Percentiles rank a stretch among this genome's conserved stretches.
Conservation (phyloP, 2,113 vertebrate species). For the Varanus komodoensis region DNA sequence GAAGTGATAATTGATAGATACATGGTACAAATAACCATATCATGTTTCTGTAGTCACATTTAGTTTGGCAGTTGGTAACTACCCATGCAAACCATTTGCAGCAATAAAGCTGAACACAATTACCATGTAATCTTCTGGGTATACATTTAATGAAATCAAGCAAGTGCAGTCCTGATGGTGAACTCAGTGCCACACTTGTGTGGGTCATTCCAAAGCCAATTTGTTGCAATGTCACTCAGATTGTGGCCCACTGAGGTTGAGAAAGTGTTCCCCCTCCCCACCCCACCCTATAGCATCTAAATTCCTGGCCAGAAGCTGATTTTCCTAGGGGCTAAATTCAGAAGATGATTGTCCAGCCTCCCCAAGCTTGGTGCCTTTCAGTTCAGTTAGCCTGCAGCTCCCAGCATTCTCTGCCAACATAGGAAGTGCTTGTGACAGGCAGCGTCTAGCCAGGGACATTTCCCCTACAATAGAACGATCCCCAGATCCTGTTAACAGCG, state of each 20-base stretch:
- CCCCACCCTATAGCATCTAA: background rate
- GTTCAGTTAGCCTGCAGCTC: too few species aligned
- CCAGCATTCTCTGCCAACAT: too few species aligned
- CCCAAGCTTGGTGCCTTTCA: too few species aligned
- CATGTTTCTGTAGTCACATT: slow-evolving; percentile 37
- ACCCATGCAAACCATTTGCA: slow-evolving; percentile 49
- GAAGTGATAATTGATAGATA: slow-evolving; percentile 34
- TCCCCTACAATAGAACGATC: too few species aligned
- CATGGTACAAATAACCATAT: slow-evolving; percentile 50
- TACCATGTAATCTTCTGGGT: slow-evolving; percentile 50
- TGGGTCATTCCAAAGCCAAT: background rate
- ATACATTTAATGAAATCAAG: slow-evolving; percentile 55
- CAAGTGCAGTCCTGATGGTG: slow-evolving; percentile 36
- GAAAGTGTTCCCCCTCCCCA: background rate
- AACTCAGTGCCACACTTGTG: slow-evolving; percentile 36
- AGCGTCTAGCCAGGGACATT: too few species aligned
- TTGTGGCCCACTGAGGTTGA: background rate
- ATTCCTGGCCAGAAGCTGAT: background rate
- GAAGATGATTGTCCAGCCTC: too few species aligned
- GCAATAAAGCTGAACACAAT: slow-evolving; percentile 51
- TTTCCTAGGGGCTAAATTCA: too few species aligned
- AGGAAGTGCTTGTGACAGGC: too few species aligned
- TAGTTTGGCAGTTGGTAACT: slow-evolving; percentile 57
- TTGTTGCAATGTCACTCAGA: background rate
- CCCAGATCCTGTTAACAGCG: too few species aligned